Conservation (phyloP, 2,797 vertebrate species). For the Acipenser oxyrinchus region DNA sequence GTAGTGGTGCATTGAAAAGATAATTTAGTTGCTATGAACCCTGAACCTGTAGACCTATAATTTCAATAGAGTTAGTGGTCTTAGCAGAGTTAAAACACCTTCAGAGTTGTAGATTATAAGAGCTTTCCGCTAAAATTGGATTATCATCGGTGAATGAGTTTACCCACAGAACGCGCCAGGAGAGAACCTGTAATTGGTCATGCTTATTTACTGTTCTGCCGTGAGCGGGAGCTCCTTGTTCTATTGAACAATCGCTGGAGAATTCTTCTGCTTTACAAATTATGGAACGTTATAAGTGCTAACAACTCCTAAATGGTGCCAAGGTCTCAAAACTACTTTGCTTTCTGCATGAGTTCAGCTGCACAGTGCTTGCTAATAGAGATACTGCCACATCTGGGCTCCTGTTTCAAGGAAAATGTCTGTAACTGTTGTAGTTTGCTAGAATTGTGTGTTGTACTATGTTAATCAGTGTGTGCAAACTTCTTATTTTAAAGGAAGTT, state of each 20-base stretch:
- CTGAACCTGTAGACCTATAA: too few species aligned
- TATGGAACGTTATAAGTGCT: slow-evolving; percentile 29
- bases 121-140: slow-evolving; percentile 39
- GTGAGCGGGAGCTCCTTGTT: slow-evolving; percentile 22
- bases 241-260: slow-evolving; percentile 28
- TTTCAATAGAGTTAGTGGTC: too few species aligned
- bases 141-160: slow-evolving; percentile 36
- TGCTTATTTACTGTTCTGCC: slow-evolving; percentile 37
- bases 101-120: slow-evolving; percentile 39
- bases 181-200: slow-evolving; percentile 47
- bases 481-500: too few species aligned
- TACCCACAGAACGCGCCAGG: slow-evolving; percentile 21
- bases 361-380: neutral
- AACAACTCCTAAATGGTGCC: slow-evolving; percentile 31
- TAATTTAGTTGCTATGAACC: too few species aligned
- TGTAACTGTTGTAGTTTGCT: too few species aligned
- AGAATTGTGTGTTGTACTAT: too few species aligned
- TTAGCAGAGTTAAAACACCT: slow-evolving; percentile 23
- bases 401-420: too few species aligned
- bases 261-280: slow-evolving; percentile 35
- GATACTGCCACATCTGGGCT: too few species aligned
- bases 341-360: slow-evolving; percentile 23
- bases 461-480: too few species aligned
- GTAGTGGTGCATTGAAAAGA: too few species aligned
- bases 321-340: slow-evolving; percentile 28